Evolutionary conservation across 2,797 vertebrate species (phyloP), one percentile per base, ranked within the genome.

Genomic region (Enteromius radiatus): DNA sequence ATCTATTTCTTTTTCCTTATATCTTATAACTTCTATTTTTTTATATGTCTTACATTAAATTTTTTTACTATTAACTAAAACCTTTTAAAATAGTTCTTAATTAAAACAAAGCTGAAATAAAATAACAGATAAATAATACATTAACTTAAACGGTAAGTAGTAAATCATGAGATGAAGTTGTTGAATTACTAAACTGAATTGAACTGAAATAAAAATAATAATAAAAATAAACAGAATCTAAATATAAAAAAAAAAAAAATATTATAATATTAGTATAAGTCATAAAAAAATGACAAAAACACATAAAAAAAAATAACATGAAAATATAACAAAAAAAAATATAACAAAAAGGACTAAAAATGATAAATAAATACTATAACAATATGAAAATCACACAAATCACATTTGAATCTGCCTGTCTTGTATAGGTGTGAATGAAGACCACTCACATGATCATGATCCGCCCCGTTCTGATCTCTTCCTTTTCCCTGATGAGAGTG

Each of bases 401-500:
- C 3, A 31, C 12, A 31, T n/a, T 8, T 54, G 31, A 36, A 31
- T 31, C n/a, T 59, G 54, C n/a, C 41, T 23, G 4, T 54, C 33
- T 75, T 21, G 21, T 76, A n/a, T 87, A 99, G 98, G 96, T 78
- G 63, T 94, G 81, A 88, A 93, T 11, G 94, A 96, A 88, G 95
- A 95, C 73, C 92, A 28, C 41, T 92, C 84, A 81, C 94, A 92
- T n/a, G 91, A 94, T 86, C 95, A 92, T 4, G 96, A 97, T n/a
- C 94, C 95, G 0, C 95, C 96, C 74, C 95, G 93, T 80, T 99
- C 98, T 11, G 98, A 99, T 90, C 96, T 99, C 47, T 99, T 99
- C 93, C 95, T 99, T 45, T 99, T 99, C 89, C 98, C 98, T 0
- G 97, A 99, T 67, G 98, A 99, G 92, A 99, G 97, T 82, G 96